A percentile compares a stretch with the other conserved stretches of the same genome.
Evolutionary conservation across 2,797 vertebrate genomes (phyloP).

Genomic region (Ceryle rudis): DNA sequence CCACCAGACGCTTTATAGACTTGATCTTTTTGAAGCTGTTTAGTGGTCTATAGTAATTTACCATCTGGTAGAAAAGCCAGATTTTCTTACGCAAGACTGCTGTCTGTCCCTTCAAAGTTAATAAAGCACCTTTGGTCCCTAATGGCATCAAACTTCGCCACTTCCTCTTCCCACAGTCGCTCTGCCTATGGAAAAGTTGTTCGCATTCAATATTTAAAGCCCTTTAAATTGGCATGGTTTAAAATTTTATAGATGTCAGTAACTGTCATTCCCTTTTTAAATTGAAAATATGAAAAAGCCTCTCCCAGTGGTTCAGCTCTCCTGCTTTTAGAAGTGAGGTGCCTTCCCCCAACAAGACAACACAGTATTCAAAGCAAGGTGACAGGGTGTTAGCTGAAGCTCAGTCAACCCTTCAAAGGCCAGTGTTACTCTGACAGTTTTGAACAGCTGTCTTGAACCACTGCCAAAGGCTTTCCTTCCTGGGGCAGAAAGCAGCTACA

Average conservation of each 20-base stretch:
- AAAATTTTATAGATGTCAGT: constrained; percentile 50
- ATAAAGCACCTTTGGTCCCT: background rate
- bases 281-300: constrained; percentile 7
- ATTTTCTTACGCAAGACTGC: background rate
- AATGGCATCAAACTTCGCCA: background rate
- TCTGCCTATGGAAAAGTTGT: constrained; percentile 7
- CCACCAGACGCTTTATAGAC: constrained; percentile 60
- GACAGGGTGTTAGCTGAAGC: background rate
- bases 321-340: background rate
- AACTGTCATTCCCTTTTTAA: constrained; percentile 37
- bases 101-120: background rate
- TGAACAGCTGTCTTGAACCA: background rate
- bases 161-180: background rate
- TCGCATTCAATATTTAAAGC: constrained; percentile 53
- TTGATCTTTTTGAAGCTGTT: constrained; percentile 59
- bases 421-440: background rate
- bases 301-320: background rate
- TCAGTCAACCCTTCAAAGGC: background rate
- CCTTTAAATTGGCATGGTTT: constrained; percentile 52
- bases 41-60: constrained; percentile 37
- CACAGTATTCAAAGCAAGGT: background rate
- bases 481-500: background rate
- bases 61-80: constrained; percentile 41
- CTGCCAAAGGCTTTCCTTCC: background rate
- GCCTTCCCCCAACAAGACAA: background rate